These are phyloP conservation scores for Parauchenoglanis ngamensis DNA, from an alignment of 2,797 vertebrate species.

Conservation along the genomic window DNA sequence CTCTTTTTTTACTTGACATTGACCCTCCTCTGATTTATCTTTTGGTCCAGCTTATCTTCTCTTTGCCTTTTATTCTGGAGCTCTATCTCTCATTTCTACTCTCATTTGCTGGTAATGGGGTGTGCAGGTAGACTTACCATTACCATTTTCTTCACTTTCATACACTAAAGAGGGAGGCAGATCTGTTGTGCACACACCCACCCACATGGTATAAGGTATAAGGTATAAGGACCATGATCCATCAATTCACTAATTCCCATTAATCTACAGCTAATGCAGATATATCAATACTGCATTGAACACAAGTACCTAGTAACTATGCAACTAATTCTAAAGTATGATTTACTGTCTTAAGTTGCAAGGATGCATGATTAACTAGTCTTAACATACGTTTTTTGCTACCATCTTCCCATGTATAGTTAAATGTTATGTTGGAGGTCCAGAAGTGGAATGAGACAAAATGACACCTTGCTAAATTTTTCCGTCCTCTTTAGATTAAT, in stretches of 20 bases:
- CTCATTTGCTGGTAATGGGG: conserved; percentile 3
- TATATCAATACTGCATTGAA: background rate
- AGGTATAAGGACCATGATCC: background rate
- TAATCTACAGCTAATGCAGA: background rate
- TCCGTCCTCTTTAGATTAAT: background rate
- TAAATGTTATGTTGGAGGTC: background rate
- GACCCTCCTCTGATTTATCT: background rate
- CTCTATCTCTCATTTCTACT: background rate
- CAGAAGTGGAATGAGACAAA: background rate
- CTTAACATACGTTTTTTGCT: background rate
- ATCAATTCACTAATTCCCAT: background rate
- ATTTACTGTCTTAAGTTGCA: background rate
- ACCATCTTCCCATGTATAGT: background rate
- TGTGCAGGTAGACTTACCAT: background rate
- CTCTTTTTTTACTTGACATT: background rate
- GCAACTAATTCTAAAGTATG: background rate
- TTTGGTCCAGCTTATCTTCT: background rate
- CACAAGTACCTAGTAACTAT: background rate
- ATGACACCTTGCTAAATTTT: background rate
- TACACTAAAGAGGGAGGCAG: background rate
- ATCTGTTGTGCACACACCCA: background rate
- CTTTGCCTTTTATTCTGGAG: background rate
- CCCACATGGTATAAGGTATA: background rate
- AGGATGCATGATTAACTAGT: background rate
- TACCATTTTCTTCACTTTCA: conserved; percentile 16